A percentile compares a stretch with the other conserved stretches of the same genome.
phyloP scores from a whole-genome alignment of 2,797 vertebrate species.

The Bradypus variegatus region DNA sequence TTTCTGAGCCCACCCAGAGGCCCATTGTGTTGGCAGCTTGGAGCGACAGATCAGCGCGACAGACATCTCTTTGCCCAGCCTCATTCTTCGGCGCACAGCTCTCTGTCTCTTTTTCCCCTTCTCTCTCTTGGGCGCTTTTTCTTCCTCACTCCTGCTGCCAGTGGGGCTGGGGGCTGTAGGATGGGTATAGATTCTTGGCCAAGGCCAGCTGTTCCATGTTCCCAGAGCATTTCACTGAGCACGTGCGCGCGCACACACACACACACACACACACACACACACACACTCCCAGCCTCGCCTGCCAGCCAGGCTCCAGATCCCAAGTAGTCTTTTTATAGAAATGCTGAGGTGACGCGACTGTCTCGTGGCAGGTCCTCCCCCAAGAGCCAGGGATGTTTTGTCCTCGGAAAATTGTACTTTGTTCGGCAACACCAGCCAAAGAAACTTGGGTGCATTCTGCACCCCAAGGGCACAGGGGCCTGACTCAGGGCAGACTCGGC shows the following conservation, averaged over 20 bases:
- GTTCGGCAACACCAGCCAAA: neutral
- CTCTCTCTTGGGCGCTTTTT: neutral
- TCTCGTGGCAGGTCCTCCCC: constrained; percentile 39
- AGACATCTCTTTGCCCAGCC: constrained; percentile 49
- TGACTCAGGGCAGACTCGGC: neutral
- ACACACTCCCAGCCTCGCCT: constrained; percentile 36
- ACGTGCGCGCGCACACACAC: neutral
- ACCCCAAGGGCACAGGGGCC: neutral
- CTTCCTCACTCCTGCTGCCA: constrained; percentile 20
- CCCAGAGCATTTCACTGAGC: constrained; percentile 18
- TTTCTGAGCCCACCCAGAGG: constrained; percentile 56
- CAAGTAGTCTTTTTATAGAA: constrained; percentile 62
- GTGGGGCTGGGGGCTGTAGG: constrained; percentile 29
- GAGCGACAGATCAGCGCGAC: constrained; percentile 35
- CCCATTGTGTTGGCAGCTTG: constrained; percentile 58
- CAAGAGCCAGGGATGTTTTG: constrained; percentile 31
- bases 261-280: neutral
- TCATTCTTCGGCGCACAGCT: constrained; percentile 33
- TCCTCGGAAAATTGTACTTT: constrained; percentile 27
- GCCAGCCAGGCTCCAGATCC: constrained; percentile 46
- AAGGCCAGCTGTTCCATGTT: constrained; percentile 47
- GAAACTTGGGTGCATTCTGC: neutral
- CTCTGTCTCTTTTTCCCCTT: neutral
- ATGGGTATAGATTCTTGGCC: constrained; percentile 34
- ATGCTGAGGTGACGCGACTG: constrained; percentile 55